A percentile compares a stretch with the other conserved stretches of the same genome.
phyloP scores from a whole-genome alignment of 2,888 invertebrate species.

The Acholoe squamosa region DNA sequence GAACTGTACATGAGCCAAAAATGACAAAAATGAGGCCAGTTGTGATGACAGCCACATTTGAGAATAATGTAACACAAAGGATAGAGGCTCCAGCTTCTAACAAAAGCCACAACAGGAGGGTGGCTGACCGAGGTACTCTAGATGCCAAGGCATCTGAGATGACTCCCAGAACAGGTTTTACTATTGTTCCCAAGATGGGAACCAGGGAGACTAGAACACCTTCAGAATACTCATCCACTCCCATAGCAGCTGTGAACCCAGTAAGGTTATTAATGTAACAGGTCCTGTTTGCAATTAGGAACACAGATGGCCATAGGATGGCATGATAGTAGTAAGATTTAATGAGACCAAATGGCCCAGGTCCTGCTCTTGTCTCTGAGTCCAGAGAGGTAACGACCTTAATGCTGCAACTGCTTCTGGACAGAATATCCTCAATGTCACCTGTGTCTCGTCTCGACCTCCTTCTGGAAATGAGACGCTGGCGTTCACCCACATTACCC shows the following conservation, averaged over 20 bases:
- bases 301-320: slow-evolving; percentile 39
- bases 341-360: neutral
- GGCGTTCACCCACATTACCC: neutral
- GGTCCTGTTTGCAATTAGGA: slow-evolving; percentile 26
- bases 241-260: neutral
- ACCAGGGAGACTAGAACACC: neutral
- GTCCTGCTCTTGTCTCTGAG: neutral
- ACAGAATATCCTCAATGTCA: neutral
- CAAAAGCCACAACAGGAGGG: neutral
- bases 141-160: slow-evolving; percentile 17
- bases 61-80: slow-evolving; percentile 34
- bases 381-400: neutral
- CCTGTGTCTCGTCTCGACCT: neutral
- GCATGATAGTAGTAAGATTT: slow-evolving; percentile 47
- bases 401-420: neutral
- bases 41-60: neutral
- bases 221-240: neutral
- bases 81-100: neutral
- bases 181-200: slow-evolving; percentile 37
- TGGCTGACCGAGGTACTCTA: neutral
- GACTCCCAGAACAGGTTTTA: slow-evolving; percentile 30
- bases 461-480: neutral
- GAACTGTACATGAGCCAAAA: slow-evolving; percentile 41
- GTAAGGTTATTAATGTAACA: slow-evolving; percentile 55
- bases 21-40: slow-evolving; percentile 22